Evolutionary conservation across 2,797 vertebrate genomes (phyloP).

Genomic region (Betta splendens): DNA sequence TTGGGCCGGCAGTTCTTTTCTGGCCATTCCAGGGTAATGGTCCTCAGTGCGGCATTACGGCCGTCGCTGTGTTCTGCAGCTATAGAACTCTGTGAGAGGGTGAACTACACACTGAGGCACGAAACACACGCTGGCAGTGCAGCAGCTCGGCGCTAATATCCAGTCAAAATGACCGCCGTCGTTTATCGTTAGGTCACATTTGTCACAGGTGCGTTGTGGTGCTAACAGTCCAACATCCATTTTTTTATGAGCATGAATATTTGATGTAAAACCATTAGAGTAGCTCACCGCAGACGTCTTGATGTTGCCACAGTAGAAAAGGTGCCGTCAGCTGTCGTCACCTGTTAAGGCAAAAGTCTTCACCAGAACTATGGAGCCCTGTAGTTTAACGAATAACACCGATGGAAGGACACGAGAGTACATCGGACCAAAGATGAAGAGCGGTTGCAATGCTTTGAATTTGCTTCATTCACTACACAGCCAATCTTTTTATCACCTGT

Average conservation of each 20-base stretch:
- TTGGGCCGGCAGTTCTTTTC: conserved; percentile 19
- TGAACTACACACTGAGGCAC: not conserved
- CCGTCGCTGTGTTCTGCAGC: conserved; percentile 24
- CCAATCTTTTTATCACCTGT: too few species aligned
- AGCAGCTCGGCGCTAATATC: conserved; percentile 5
- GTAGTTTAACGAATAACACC: too few species aligned
- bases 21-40: conserved; percentile 23
- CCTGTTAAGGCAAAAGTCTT: conserved; percentile 12
- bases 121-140: not conserved
- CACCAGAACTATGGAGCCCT: conserved; percentile 29
- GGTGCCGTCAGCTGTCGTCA: conserved; percentile 37
- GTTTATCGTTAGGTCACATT: conserved; percentile 34
- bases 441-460: too few species aligned
- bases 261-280: conserved; percentile 16
- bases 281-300: conserved; percentile 36
- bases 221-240: conserved; percentile 4
- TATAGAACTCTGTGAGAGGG: conserved; percentile 22
- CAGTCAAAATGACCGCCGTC: conserved; percentile 29
- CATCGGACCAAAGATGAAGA: too few species aligned
- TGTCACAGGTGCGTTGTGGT: conserved; percentile 12
- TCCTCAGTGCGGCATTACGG: conserved; percentile 20
- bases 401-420: too few species aligned
- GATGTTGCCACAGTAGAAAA: conserved; percentile 34
- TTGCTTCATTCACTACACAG: too few species aligned
- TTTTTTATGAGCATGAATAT: conserved; percentile 20